These are phyloP conservation scores for Girardinichthys multiradiatus DNA, from an alignment of 2,113 vertebrate genomes.

Conservation along the genomic window DNA sequence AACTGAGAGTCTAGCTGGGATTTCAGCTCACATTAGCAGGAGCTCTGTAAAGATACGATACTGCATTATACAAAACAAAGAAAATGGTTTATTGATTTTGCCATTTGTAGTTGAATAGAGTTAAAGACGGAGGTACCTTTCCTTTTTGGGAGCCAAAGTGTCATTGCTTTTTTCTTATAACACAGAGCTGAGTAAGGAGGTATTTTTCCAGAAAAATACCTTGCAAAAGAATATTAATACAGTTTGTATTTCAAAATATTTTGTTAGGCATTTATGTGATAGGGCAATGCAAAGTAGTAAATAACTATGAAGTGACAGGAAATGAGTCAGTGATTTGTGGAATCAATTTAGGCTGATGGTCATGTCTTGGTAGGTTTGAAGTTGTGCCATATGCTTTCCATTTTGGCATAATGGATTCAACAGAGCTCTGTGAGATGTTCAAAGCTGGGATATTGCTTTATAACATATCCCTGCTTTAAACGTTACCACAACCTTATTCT, in stretches of 20 bases:
- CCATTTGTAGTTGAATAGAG: not conserved
- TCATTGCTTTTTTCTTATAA: not conserved
- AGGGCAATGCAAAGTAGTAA: too few relatives aligned
- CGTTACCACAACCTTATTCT: not conserved
- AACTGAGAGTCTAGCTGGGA: conserved; percentile 7
- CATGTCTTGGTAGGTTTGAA: not conserved
- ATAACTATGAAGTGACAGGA: too few relatives aligned
- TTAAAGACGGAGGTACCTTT: not conserved
- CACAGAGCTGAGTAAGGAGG: not conserved
- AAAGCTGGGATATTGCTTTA: not conserved
- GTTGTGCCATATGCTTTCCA: not conserved
- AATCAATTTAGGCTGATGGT: not conserved
- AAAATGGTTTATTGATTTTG: conserved; percentile 72
- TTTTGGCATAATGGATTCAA: not conserved
- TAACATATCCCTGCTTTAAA: not conserved
- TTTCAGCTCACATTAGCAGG: conserved; percentile 41
- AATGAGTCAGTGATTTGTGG: not conserved
- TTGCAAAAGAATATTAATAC: not conserved
- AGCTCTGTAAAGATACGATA: conserved; percentile 40
- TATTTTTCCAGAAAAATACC: not conserved
- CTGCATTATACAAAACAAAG: conserved; percentile 54
- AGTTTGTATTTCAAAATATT: not conserved
- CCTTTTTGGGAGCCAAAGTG: not conserved
- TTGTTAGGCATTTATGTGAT: too few relatives aligned
- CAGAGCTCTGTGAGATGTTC: not conserved